Evolutionary conservation across 2,113 vertebrate species (phyloP).

Genomic region (Okapia johnstoni): DNA sequence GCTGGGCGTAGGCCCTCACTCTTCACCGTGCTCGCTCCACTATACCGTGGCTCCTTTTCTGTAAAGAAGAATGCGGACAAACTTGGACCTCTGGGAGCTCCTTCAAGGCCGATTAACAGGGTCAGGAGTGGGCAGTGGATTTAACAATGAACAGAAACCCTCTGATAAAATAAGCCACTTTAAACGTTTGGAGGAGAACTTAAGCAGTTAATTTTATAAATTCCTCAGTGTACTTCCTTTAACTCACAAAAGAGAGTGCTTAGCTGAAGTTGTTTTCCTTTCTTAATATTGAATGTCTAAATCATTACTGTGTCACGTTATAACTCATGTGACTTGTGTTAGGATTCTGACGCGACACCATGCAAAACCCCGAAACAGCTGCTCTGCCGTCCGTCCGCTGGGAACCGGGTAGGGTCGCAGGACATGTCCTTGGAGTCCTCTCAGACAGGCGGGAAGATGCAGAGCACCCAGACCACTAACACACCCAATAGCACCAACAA

Average conservation of each 20-base stretch:
- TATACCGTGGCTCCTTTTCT: not conserved
- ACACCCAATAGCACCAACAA: conserved; percentile 86
- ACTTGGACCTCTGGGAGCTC: not conserved
- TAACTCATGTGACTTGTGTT: conserved; percentile 70
- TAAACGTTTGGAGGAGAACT: not conserved
- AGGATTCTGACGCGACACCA: conserved; percentile 97
- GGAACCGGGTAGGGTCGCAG: conserved; percentile 83
- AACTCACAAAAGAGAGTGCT: not conserved
- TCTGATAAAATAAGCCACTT: not conserved
- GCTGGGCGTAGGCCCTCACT: too few species aligned
- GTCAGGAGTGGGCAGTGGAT: not conserved
- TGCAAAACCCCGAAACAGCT: conserved; percentile 95
- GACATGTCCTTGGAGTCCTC: conserved; percentile 83
- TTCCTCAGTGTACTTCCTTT: not conserved
- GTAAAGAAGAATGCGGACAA: not conserved
- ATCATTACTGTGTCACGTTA: not conserved
- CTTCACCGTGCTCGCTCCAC: not conserved
- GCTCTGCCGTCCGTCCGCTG: conserved; percentile 82
- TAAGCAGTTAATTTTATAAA: not conserved
- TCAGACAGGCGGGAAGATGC: conserved; percentile 79
- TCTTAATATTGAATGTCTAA: not conserved
- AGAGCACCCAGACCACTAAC: conserved; percentile 79
- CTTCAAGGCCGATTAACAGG: not conserved
- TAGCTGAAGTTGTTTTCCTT: not conserved
- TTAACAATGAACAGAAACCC: not conserved